phyloP scores from a whole-genome alignment of 2,113 vertebrate species.

The Actenoides lindsayi region DNA sequence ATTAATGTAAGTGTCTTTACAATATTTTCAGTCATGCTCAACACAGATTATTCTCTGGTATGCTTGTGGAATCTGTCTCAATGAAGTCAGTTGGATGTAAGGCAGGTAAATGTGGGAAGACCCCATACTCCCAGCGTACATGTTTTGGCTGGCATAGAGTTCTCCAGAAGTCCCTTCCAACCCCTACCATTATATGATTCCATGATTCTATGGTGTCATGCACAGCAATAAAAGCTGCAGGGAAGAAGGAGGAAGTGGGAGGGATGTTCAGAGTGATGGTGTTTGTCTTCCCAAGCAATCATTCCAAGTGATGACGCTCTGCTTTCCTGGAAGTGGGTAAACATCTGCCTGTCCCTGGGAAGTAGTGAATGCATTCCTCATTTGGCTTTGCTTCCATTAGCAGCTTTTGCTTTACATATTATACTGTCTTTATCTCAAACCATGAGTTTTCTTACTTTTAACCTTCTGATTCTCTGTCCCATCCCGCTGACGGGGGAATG shows the following conservation, averaged over 20 bases:
- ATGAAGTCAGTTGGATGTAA: neutral
- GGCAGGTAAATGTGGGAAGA: neutral
- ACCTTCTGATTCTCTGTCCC: neutral
- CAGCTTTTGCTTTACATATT: neutral
- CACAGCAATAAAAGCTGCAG: neutral
- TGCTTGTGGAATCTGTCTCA: neutral
- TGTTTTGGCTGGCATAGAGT: neutral
- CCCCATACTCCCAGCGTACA: accelerated
- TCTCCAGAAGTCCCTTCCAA: too few relatives aligned
- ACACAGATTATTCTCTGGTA: neutral
- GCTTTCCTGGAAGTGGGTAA: neutral
- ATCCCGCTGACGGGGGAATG: neutral
- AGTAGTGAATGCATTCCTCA: neutral
- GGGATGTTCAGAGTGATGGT: accelerated
- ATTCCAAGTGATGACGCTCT: accelerated
- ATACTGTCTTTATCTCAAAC: neutral
- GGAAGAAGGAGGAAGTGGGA: neutral
- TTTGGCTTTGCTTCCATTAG: neutral
- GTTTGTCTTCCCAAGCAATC: neutral
- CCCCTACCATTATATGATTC: too few relatives aligned
- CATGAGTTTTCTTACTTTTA: neutral
- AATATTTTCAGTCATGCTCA: neutral
- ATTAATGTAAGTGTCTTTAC: neutral
- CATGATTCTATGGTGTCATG: accelerated
- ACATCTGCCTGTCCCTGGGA: neutral